These are phyloP conservation scores for Panagrolaimus sp. DNA, from an alignment of 1,140 invertebrate genomes.

Conservation along the genomic window DNA sequence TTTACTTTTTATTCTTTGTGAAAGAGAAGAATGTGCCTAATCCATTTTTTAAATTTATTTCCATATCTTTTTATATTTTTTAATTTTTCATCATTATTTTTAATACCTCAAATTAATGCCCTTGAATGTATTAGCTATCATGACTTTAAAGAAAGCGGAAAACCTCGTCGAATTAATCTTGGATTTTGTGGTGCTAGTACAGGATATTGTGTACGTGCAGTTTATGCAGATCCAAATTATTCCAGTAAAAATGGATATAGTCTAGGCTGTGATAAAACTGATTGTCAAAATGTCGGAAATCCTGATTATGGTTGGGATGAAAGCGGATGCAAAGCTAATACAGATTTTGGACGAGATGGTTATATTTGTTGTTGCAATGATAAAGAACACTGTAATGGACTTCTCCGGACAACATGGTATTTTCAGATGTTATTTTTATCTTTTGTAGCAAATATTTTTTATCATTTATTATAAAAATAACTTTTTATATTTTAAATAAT, in stretches of 20 bases:
- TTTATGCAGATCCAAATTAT: constrained; percentile 1
- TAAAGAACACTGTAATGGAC: background rate
- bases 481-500: background rate
- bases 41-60: no score
- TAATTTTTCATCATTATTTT: background rate
- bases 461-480: background rate
- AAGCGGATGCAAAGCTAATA: constrained; percentile 9
- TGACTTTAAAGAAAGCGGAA: background rate
- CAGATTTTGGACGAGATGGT: constrained; percentile 13
- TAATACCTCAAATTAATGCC: background rate
- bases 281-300: background rate
- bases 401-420: background rate
- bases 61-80: background rate
- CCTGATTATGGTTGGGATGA: background rate
- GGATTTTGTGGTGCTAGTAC: constrained; percentile 17
- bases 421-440: background rate
- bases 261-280: constrained; percentile 14
- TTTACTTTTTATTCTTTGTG: no score
- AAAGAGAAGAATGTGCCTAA: no score
- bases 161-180: background rate
- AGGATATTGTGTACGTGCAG: constrained; percentile 17
- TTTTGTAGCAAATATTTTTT: background rate
- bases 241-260: constrained; percentile 7
- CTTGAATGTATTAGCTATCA: constrained; percentile 14
- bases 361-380: constrained; percentile 16